These are phyloP conservation scores for Megalops cyprinoides DNA, from an alignment of 2,797 vertebrate genomes.

Conservation along the genomic window DNA sequence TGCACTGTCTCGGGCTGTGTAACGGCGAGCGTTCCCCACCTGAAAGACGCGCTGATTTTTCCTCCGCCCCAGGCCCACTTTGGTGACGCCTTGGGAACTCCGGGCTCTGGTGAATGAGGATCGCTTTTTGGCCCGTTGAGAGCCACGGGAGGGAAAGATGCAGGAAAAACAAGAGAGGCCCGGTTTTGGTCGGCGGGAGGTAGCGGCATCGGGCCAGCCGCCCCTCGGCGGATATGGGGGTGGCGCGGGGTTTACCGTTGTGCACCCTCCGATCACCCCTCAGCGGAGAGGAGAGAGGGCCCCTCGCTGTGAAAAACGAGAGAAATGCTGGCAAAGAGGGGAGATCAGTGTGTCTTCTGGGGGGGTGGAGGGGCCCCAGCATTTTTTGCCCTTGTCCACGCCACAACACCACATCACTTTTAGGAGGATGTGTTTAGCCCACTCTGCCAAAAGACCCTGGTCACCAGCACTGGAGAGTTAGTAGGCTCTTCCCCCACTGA, in stretches of 20 bases:
- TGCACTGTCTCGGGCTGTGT: conserved; percentile 48
- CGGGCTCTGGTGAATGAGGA: conserved; percentile 65
- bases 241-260: conserved; percentile 62
- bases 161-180: conserved; percentile 49
- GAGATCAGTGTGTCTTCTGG: not conserved
- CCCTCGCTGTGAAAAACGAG: not conserved
- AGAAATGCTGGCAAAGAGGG: not conserved
- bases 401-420: not conserved
- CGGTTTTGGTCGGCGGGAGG: conserved; percentile 49
- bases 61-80: conserved; percentile 31
- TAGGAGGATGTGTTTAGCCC: not conserved
- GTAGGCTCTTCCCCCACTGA: not conserved
- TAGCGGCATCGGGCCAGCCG: conserved; percentile 59
- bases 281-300: conserved; percentile 57
- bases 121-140: conserved; percentile 57
- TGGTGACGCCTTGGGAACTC: conserved; percentile 51
- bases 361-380: too few species aligned
- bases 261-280: too few species aligned
- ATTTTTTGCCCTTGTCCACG: not conserved
- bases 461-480: not conserved
- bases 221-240: conserved; percentile 55
- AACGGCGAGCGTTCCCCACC: conserved; percentile 58
- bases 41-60: conserved; percentile 64
- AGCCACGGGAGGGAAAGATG: conserved; percentile 52
- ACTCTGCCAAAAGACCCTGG: not conserved